A percentile compares a stretch with the other conserved stretches of the same genome.
Conservation (phyloP, 2,888 invertebrate species). For the Crocallis elinguaria region DNA sequence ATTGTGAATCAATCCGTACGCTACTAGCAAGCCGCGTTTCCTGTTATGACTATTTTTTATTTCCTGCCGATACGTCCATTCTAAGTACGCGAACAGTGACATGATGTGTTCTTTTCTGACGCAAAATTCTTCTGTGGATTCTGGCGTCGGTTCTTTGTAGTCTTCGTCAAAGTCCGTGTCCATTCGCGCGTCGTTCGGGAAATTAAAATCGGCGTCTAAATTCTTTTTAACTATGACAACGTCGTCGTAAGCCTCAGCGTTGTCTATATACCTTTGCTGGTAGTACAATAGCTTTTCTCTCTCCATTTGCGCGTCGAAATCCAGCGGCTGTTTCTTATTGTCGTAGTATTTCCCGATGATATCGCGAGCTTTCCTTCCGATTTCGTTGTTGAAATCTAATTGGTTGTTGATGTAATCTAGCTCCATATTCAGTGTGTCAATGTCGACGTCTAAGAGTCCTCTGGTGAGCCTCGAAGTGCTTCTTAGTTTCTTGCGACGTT, state of each 20-base stretch:
- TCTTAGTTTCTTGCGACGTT: conserved; percentile 48
- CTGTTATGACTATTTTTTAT: conserved; percentile 86
- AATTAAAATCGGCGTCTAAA: conserved; percentile 80
- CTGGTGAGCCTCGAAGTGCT: conserved; percentile 47
- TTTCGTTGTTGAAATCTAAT: conserved; percentile 74
- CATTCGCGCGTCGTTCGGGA: conserved; percentile 75
- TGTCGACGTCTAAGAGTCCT: conserved; percentile 68
- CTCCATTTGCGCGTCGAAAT: conserved; percentile 83
- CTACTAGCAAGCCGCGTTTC: conserved; percentile 88
- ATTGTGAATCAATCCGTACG: conserved; percentile 93
- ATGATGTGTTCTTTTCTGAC: conserved; percentile 90
- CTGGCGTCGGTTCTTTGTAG: conserved; percentile 71
- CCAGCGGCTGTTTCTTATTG: conserved; percentile 65
- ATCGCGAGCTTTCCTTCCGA: conserved; percentile 74
- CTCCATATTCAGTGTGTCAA: conserved; percentile 74
- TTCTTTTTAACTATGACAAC: conserved; percentile 80
- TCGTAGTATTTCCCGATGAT: conserved; percentile 74
- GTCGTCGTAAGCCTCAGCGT: conserved; percentile 75
- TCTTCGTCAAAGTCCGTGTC: conserved; percentile 78
- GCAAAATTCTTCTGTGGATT: conserved; percentile 78
- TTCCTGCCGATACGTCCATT: conserved; percentile 90
- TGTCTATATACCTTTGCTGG: conserved; percentile 76
- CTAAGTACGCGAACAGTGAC: conserved; percentile 91
- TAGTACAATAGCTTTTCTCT: conserved; percentile 78
- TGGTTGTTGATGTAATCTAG: conserved; percentile 76